Conservation (phyloP, 1,140 invertebrate species). For the Drosophila insularis region DNA sequence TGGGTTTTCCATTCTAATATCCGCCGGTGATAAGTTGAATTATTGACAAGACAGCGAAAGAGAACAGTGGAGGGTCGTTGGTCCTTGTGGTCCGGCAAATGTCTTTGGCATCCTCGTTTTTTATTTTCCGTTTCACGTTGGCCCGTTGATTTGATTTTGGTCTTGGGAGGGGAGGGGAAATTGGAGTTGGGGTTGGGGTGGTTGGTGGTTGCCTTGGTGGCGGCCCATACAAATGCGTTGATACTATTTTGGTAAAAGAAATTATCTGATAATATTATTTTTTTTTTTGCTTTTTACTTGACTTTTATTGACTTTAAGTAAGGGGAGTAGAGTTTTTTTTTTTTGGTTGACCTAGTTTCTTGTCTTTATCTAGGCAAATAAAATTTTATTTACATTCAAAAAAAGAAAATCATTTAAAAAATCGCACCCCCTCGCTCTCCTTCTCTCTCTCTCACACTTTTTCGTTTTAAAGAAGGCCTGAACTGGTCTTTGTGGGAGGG, state of each 20-base stretch:
- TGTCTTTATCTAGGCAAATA: slow-evolving; percentile 33
- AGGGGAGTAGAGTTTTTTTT: slow-evolving; percentile 6
- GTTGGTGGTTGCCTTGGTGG: neutral
- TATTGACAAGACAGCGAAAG: slow-evolving; percentile 58
- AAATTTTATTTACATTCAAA: slow-evolving; percentile 20
- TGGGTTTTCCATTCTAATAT: slow-evolving; percentile 76
- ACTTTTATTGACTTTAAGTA: slow-evolving; percentile 44
- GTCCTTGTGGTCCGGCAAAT: neutral
- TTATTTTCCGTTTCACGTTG: slow-evolving; percentile 27
- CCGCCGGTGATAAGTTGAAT: slow-evolving; percentile 82
- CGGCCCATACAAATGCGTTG: slow-evolving; percentile 40
- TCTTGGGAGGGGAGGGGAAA: slow-evolving; percentile 12
- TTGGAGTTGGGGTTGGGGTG: neutral
- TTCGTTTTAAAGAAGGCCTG: neutral
- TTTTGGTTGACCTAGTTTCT: slow-evolving; percentile 30
- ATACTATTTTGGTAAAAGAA: slow-evolving; percentile 53
- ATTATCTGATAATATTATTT: slow-evolving; percentile 69
- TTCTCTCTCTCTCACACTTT: neutral
- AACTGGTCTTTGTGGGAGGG: slow-evolving; percentile 1
- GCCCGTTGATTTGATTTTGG: slow-evolving; percentile 65
- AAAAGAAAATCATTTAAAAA: neutral
- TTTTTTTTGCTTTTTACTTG: slow-evolving; percentile 8
- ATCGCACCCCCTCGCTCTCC: too few relatives aligned
- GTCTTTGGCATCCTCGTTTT: slow-evolving; percentile 33
- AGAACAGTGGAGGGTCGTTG: neutral